Percentiles rank a stretch among this genome's conserved stretches.
These are phyloP conservation scores for Megalops atlanticus DNA, from an alignment of 2,113 vertebrate genomes.

Conservation along the genomic window DNA sequence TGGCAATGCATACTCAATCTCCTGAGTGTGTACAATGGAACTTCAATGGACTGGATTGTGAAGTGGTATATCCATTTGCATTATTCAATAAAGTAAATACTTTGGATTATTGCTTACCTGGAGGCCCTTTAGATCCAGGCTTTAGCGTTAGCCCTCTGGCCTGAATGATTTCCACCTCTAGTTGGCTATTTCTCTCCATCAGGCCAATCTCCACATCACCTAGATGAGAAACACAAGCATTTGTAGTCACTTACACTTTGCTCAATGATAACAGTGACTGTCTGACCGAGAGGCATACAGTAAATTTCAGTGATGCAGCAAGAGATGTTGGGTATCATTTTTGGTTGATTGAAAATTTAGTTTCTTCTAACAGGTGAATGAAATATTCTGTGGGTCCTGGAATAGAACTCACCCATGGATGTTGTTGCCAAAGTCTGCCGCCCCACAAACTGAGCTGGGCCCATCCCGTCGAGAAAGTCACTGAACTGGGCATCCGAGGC, in stretches of 20 bases:
- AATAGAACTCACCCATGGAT: slow-evolving; percentile 85
- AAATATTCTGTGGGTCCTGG: no score
- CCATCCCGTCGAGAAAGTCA: slow-evolving; percentile 97
- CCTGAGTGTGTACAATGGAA: no score
- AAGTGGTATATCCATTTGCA: slow-evolving; percentile 3
- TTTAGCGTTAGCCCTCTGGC: slow-evolving; percentile 93
- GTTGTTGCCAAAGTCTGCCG: slow-evolving; percentile 97
- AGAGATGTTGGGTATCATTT: not conserved
- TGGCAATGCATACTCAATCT: no score
- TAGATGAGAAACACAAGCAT: slow-evolving; percentile 49
- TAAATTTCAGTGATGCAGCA: no score
- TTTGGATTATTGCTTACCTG: slow-evolving; percentile 71
- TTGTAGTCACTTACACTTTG: not conserved
- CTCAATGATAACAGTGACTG: no score
- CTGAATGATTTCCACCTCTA: slow-evolving; percentile 98
- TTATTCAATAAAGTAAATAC: not conserved
- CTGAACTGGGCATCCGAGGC: slow-evolving; percentile 94
- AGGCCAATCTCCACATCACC: slow-evolving; percentile 95
- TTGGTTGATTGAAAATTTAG: not conserved
- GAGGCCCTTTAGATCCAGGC: slow-evolving; percentile 90
- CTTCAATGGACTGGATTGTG: no score
- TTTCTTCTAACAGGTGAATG: no score
- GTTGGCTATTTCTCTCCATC: slow-evolving; percentile 89
- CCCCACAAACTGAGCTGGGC: slow-evolving; percentile 94
- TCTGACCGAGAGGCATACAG: no score